Evolutionary conservation across 1,140 invertebrate species (phyloP).

Genomic region (Solen grandis): DNA sequence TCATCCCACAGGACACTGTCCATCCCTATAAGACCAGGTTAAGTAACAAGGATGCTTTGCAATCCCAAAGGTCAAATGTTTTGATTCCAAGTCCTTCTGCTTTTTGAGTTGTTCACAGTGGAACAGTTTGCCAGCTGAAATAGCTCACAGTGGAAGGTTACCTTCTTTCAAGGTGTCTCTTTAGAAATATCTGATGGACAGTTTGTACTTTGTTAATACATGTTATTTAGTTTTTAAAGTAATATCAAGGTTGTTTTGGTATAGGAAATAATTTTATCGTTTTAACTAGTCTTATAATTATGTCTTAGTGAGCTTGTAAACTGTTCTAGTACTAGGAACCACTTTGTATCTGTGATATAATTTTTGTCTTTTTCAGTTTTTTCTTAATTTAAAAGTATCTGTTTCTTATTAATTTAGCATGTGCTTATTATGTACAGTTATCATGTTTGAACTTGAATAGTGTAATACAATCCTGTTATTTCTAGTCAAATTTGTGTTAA

Average conservation of each 20-base stretch:
- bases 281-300: background rate
- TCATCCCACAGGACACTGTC: background rate
- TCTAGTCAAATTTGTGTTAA: no score
- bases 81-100: constrained; percentile 26
- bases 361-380: background rate
- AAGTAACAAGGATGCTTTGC: constrained; percentile 25
- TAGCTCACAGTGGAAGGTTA: constrained; percentile 5
- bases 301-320: background rate
- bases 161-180: constrained; percentile 9
- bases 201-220: background rate
- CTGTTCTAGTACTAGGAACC: background rate
- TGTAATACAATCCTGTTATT: background rate
- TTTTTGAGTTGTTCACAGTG: constrained; percentile 20
- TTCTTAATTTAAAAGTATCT: background rate
- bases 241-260: background rate
- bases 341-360: background rate
- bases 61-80: constrained; percentile 30
- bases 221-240: background rate
- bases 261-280: no score
- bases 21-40: constrained; percentile 5
- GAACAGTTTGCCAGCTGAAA: constrained; percentile 12
- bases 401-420: background rate
- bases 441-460: background rate
- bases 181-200: background rate
- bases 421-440: background rate